Base-by-base conservation (phyloP, 2,797 vertebrate genomes). In the Spinus pinus region DNA sequence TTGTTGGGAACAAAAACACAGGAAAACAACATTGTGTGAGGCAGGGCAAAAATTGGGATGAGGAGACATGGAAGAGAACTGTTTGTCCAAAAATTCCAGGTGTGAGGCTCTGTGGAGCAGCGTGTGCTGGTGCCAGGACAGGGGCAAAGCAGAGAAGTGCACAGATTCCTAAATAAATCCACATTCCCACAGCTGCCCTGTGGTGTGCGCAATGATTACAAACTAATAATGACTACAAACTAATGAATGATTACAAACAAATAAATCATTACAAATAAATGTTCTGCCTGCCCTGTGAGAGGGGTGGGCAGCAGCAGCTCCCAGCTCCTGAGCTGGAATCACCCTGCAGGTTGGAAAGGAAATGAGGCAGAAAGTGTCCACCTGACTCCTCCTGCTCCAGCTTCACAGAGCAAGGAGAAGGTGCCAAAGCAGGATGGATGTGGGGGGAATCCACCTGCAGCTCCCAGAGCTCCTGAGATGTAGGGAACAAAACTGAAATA, bases 361-460 rank as follows among this genome's bases (percentile, higher is more conserved):
- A 88, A 88, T n/a, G 88, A 93, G 82, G 86, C 85, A 90, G 83
- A 61, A 86, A 90, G 65, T 28, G 42, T 31, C 77, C 92, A 50
- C 33, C 30, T 7, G 51, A 50, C 28, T 83, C 39, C 4, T 1
- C 54, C 3, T 2, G 1, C 12, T 17, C 23, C 1, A 0, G 64
- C 25, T 15, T 17, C 50, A 6, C 5, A 1, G 24, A 42, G 9
- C 44, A 8, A 19, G 80, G 78, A 44, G 85, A 82, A 73, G 74
- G 71, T 33, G 64, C 41, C 27, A 14, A 41, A 30, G 42, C 13
- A 24, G 88, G 65, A 6, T 27, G 42, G 82, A 4, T 22, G 22
- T 28, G 10, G 74, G 23, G 30, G 73, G 31, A 47, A 81, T 47
- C 14, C 73, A 50, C 80, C 86, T 42, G 60, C 74, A 42, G 6